Evolutionary conservation across 2,888 invertebrate species (phyloP), one percentile per base, ranked within the genome.

Genomic region (Phortica okadai): DNA sequence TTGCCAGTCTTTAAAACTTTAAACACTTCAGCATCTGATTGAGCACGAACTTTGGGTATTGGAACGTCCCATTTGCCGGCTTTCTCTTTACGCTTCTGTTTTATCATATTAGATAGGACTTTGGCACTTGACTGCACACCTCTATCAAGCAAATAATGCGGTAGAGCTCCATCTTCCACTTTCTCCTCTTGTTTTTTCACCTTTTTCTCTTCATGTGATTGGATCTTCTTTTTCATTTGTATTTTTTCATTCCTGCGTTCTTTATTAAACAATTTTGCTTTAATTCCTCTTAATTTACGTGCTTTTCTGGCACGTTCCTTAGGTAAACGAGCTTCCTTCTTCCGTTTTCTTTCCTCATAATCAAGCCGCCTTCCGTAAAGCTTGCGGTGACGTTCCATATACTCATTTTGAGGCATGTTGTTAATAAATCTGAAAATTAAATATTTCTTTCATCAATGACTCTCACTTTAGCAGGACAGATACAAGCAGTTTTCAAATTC

Each of bases 41-140:
- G 97, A 0, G 98, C 98, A 87, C 96, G 94, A 0, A 99, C 99
- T 94, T 99, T 99, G 0, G 99, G 99, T 89, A 99, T 96, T 0
- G 99, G 99, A 0, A 99, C 99, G 88, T 99, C 98, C 99, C 99
- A 99, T 94, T 99, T 99, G 0, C 99, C 99, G 75, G 98, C 99
- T 89, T 99, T 99, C 90, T 99, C 99, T 92, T 99, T 99, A 0
- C 99, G 94, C 92, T 99, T 99, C 92, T 99, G 99, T 92, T 99
- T 99, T 80, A 99, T 98, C 97, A 99, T 99, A 91, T 99, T 99
- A 0, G 99, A 99, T 0, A 99, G 93, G 33, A 99, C 96, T 92
- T 99, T 99, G 2, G 99, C 98, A 66, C 97, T 93, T 1, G 96
- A 95, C 90, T 99, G 97, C 6, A 97, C 95, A 92, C 99, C 97